Percentiles rank a stretch among this genome's conserved stretches.
Conservation (phyloP, 2,113 vertebrate species). For the Passer montanus region DNA sequence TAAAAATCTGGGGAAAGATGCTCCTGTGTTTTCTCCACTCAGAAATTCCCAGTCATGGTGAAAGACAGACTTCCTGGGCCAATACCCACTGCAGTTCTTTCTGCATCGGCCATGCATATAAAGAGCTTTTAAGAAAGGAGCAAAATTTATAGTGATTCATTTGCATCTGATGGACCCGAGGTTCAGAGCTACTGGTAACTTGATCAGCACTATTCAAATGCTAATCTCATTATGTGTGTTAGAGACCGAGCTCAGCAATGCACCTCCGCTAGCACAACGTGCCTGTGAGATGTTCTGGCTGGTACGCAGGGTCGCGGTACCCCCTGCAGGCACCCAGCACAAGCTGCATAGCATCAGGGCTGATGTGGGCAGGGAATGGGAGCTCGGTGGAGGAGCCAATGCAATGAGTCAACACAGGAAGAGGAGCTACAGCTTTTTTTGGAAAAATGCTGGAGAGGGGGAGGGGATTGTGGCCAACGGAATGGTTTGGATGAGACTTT, state of each 20-base stretch:
- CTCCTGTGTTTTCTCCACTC: neutral
- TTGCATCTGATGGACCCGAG: slow-evolving; percentile 25
- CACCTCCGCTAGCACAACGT: neutral
- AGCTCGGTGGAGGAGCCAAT: neutral
- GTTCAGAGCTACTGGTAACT: slow-evolving; percentile 18
- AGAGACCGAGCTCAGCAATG: neutral
- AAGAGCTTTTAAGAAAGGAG: slow-evolving; percentile 15
- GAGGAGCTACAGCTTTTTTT: neutral
- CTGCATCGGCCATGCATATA: neutral
- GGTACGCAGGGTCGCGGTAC: neutral
- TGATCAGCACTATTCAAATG: slow-evolving; percentile 53
- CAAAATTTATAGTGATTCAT: slow-evolving; percentile 50
- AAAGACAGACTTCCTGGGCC: neutral
- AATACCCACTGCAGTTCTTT: neutral
- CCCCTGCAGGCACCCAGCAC: neutral
- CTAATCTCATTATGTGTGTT: slow-evolving; percentile 16
- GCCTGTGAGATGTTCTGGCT: neutral
- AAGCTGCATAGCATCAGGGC: neutral
- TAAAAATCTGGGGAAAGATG: neutral
- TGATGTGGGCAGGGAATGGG: neutral
- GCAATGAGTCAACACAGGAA: neutral
- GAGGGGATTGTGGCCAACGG: neutral
- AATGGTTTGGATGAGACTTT: neutral
- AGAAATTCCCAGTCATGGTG: neutral
- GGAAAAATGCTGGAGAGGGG: neutral